A percentile compares a stretch with the other conserved stretches of the same genome.
Evolutionary conservation across 2,113 vertebrate genomes (phyloP).

Genomic region (Xenopus laevis): DNA sequence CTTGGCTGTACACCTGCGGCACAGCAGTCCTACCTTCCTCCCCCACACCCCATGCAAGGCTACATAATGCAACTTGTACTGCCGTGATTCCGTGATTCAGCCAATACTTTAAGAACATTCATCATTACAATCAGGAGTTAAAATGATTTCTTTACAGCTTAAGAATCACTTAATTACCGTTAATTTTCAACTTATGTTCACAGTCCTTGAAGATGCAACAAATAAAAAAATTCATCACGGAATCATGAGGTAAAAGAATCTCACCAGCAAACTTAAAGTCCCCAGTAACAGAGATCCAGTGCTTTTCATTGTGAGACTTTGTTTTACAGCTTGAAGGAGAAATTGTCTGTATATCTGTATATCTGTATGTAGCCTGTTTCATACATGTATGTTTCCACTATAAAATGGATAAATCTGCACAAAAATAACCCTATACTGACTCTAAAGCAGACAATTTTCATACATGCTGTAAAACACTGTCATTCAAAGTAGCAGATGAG

Average conservation of each 20-base stretch:
- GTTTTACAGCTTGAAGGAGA: background rate
- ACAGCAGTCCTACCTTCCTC: slow-evolving; percentile 29
- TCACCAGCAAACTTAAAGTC: background rate
- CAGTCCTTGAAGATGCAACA: background rate
- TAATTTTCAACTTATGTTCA: background rate
- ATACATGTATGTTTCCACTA: too few species aligned
- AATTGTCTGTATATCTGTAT: too few species aligned
- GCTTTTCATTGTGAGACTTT: background rate
- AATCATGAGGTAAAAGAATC: background rate
- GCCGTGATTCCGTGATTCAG: slow-evolving; percentile 12
- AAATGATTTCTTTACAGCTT: slow-evolving; percentile 16
- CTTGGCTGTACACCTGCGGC: slow-evolving; percentile 39
- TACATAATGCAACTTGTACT: slow-evolving; percentile 28
- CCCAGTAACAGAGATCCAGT: background rate
- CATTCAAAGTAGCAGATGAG: too few species aligned
- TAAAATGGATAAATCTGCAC: too few species aligned
- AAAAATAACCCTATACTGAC: too few species aligned
- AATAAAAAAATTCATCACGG: background rate
- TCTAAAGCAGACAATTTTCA: too few species aligned
- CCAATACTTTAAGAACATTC: slow-evolving; percentile 19
- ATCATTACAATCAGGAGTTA: slow-evolving; percentile 6
- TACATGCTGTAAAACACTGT: too few species aligned
- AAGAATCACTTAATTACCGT: slow-evolving; percentile 2
- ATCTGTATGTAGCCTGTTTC: too few species aligned
- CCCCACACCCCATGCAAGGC: slow-evolving; percentile 39